A percentile compares a stretch with the other conserved stretches of the same genome.
phyloP scores from a whole-genome alignment of 2,113 vertebrate species.

The Eurystomus gularis region DNA sequence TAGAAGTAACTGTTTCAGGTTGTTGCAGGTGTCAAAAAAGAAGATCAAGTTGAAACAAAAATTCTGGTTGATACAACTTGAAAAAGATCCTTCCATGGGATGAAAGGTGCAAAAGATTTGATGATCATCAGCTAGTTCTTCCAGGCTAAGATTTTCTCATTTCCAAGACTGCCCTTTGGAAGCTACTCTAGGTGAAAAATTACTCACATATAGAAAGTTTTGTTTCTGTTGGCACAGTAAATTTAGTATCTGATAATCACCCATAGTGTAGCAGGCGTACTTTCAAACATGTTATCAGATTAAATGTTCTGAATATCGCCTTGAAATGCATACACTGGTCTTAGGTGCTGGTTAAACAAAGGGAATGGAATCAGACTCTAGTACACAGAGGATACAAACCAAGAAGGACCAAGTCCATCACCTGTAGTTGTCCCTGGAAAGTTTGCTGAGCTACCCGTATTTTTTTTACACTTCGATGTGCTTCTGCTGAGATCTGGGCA shows the following conservation, averaged over 20 bases:
- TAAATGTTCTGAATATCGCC: background rate
- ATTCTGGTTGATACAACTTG: background rate
- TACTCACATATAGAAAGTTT: background rate
- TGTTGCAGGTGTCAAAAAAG: background rate
- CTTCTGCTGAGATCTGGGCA: background rate
- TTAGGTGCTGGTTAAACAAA: background rate
- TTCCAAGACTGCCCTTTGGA: background rate
- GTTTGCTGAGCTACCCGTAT: background rate
- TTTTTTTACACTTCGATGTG: background rate
- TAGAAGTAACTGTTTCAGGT: background rate
- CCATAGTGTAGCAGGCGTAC: background rate
- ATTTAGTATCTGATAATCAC: background rate
- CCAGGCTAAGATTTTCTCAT: background rate
- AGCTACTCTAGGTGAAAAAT: background rate
- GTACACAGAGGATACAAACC: background rate
- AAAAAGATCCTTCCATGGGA: background rate
- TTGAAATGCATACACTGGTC: background rate
- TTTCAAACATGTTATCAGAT: background rate
- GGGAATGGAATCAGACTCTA: background rate
- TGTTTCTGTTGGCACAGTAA: background rate
- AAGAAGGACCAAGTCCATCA: background rate
- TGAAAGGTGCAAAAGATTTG: background rate
- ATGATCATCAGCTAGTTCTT: background rate
- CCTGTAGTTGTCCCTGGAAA: background rate
- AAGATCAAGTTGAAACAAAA: background rate